Evolutionary conservation across 2,113 vertebrate genomes (phyloP), one percentile per base, ranked within the genome.

Genomic region (Gnathonemus echidnorhynchus): DNA sequence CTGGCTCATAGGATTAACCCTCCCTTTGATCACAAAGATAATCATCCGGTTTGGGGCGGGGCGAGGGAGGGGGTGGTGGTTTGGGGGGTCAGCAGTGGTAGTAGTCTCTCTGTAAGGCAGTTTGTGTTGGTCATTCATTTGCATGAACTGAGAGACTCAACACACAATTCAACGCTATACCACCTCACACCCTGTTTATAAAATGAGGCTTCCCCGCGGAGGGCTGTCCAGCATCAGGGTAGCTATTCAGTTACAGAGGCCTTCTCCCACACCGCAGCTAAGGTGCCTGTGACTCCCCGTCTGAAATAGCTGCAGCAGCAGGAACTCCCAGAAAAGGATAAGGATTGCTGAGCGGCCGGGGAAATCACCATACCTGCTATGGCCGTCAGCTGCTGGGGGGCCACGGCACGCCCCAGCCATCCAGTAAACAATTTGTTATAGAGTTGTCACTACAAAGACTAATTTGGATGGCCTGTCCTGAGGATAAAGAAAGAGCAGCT

Each of bases 351-450:
- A 27, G 27, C 50, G 7, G 89, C 42, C 13, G 10, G 48, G 89
- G 92, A 91, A 89, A 91, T 91, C 70, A 91, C 91, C 89, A 94
- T 93, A 95, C 94, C 93, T 95, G 92, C 92, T 94, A 17, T 53
- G 86, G 31, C 24, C 52, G 49, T 89, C 88, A 89, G 90, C 45
- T 88, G 89, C 88, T 87, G n/a, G 35, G 45, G 35, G 8, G n/a
- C 90, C 89, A 24, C 90, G 1, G 48, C 91, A 92, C 92, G 88
- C 74, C 89, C 62, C 70, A 49, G 83, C 50, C 13, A 92, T 88
- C 89, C 19, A 35, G 48, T 58, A 90, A 91, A 92, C 35, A 89
- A 91, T 91, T 90, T 92, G 88, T 93, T 91, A 92, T n/a, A 90
- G 90, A 91, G 87, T 91, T 92, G 92, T 93, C 92, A 91, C 91